Base-by-base conservation (phyloP, 2,888 invertebrate genomes). In the Tenthredo livida region DNA sequence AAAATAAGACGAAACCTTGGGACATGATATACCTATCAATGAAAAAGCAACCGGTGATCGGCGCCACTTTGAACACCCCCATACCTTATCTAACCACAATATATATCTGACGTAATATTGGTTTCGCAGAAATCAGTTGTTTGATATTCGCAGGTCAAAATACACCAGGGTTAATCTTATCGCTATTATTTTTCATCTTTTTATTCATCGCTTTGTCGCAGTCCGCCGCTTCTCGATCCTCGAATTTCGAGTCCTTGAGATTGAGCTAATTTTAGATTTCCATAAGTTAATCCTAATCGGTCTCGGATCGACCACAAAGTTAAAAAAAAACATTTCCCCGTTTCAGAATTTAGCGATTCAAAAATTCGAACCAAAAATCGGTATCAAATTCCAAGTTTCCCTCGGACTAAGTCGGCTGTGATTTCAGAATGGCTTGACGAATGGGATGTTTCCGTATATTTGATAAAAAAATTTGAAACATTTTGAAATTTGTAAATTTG, bases 231-330 rank as follows among this genome's bases (percentile, higher is more conserved):
- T 21, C 21, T 43, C 9, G 21, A 72, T 72, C 43, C 43, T 72
- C 72, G 1, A 43, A 72, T 40, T 72, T 72, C 72, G 43, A 72
- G 40, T 72, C 72, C 72, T 40, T 72, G 40, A n/a, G 10, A 72
- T 40, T 40, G 25, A 67, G 12, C 15, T 33, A 67, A 33, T 67
- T 67, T 6, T 29, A 33, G 67, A 67, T 70, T 70, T 15, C 2
- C 3, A 70, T 54, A 54, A 1, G 17, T 17, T n/a, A 5, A 54
- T n/a, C 54, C 2, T n/a, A 17, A n/a, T 17, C 54, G 3, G 6
- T n/a, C 54, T 10, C 54, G 10, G n/a, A n/a, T n/a, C 1, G n/a
- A 54, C 54, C n/a, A 54, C 54, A 7, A n/a, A 6, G 7, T n/a
- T n/a, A 2, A n/a, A n/a, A n/a, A 54, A 54, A 54, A 6, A 33